A percentile compares a stretch with the other conserved stretches of the same genome.
These are phyloP conservation scores for Xylocampa areola DNA, from an alignment of 2,888 invertebrate genomes.

Conservation along the genomic window DNA sequence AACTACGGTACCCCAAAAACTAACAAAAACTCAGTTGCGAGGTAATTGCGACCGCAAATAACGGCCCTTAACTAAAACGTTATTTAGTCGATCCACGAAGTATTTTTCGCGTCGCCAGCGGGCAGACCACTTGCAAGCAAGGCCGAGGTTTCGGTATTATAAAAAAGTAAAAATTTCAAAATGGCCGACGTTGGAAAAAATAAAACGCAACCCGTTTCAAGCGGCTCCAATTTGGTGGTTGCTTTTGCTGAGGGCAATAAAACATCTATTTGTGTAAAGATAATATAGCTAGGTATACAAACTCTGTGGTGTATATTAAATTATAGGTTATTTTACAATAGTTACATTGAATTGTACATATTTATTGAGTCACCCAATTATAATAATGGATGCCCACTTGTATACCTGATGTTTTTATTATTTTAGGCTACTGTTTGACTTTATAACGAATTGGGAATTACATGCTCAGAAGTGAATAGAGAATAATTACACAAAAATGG, in stretches of 20 bases:
- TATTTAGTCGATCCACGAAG: constrained; percentile 57
- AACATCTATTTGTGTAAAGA: constrained; percentile 57
- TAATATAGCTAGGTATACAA: constrained; percentile 34
- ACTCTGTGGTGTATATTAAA: constrained; percentile 33
- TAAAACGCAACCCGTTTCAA: constrained; percentile 63
- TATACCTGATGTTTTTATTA: constrained; percentile 10
- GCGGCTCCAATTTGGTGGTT: constrained; percentile 69
- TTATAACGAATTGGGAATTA: background rate
- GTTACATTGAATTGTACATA: constrained; percentile 26
- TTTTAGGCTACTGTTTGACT: constrained; percentile 18
- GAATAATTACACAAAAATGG: background rate
- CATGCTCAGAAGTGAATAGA: background rate
- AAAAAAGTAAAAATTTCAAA: constrained; percentile 67
- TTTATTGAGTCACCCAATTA: constrained; percentile 35
- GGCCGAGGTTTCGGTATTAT: constrained; percentile 71
- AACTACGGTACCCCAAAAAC: constrained; percentile 29
- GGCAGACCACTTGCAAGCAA: constrained; percentile 77
- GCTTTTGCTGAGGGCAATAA: constrained; percentile 66
- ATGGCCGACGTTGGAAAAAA: constrained; percentile 66
- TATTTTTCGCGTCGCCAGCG: constrained; percentile 67
- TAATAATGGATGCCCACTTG: constrained; percentile 7
- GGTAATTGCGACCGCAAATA: constrained; percentile 70
- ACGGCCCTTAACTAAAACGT: constrained; percentile 61
- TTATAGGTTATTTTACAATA: constrained; percentile 34
- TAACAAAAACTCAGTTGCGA: constrained; percentile 42